phyloP scores from a whole-genome alignment of 1,140 invertebrate species.

The Nilaparvata lugens region DNA sequence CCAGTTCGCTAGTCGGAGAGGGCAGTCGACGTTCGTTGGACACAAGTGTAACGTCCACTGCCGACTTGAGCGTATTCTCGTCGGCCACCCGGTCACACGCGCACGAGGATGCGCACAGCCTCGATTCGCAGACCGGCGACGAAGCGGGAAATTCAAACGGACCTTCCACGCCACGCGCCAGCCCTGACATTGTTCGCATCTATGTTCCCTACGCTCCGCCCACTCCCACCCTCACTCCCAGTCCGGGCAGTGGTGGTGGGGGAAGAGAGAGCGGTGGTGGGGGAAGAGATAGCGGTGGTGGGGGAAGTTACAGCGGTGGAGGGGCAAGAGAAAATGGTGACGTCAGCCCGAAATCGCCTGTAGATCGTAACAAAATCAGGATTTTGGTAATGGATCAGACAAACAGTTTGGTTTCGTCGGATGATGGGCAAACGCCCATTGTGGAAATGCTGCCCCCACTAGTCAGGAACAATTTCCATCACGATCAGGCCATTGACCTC shows the following conservation, averaged over 20 bases:
- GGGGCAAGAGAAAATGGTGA: constrained; percentile 14
- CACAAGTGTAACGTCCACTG: constrained; percentile 73
- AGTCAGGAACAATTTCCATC: constrained; percentile 8
- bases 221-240: constrained; percentile 6
- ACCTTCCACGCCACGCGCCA: constrained; percentile 52
- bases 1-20: constrained; percentile 47
- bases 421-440: constrained; percentile 20
- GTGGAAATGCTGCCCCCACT: constrained; percentile 20
- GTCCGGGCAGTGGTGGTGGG: too few species aligned
- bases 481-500: constrained; percentile 16
- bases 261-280: too few species aligned
- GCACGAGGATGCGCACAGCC: constrained; percentile 56
- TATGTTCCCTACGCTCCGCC: constrained; percentile 59
- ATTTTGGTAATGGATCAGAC: constrained; percentile 21
- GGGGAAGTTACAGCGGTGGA: too few species aligned
- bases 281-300: too few species aligned
- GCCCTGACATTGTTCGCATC: constrained; percentile 61
- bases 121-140: constrained; percentile 50
- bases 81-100: constrained; percentile 59
- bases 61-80: constrained; percentile 69
- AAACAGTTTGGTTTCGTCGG: background rate
- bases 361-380: constrained; percentile 22
- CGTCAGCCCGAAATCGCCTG: constrained; percentile 10
- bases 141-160: constrained; percentile 44
- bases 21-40: constrained; percentile 67